Conservation (phyloP, 1,140 invertebrate genomes). For the Penaeus chinensis region DNA sequence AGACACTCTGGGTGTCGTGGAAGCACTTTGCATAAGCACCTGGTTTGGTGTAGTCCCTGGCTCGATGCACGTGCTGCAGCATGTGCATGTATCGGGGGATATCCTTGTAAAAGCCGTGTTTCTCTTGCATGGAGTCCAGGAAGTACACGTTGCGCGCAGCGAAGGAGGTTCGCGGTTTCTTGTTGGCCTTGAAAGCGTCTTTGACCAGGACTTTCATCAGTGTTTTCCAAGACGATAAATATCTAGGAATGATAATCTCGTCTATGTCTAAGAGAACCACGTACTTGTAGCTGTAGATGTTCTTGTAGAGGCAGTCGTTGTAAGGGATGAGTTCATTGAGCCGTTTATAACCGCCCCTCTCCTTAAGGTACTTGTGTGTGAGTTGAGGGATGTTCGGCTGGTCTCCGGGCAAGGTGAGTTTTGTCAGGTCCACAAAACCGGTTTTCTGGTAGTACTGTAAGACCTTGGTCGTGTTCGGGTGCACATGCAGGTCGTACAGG, state of each 20-base stretch:
- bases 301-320: conserved; percentile 95
- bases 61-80: conserved; percentile 91
- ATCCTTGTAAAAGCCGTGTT: conserved; percentile 84
- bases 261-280: conserved; percentile 84
- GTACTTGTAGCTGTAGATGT: conserved; percentile 77
- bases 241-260: conserved; percentile 90
- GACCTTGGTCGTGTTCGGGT: conserved; percentile 91
- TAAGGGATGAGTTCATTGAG: conserved; percentile 96
- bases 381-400: conserved; percentile 90
- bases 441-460: conserved; percentile 82
- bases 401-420: conserved; percentile 88
- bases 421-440: conserved; percentile 85
- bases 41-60: conserved; percentile 91
- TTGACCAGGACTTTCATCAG: conserved; percentile 81
- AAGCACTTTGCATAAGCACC: conserved; percentile 95
- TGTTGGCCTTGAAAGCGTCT: conserved; percentile 75
- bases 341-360: conserved; percentile 82
- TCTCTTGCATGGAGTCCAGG: conserved; percentile 86
- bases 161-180: conserved; percentile 84
- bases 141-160: conserved; percentile 96
- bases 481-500: conserved; percentile 90
- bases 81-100: conserved; percentile 92
- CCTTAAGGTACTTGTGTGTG: not conserved
- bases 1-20: conserved; percentile 88
- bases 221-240: conserved; percentile 75